phyloP scores from a whole-genome alignment of 2,888 invertebrate species.

The Diarsia mendica region DNA sequence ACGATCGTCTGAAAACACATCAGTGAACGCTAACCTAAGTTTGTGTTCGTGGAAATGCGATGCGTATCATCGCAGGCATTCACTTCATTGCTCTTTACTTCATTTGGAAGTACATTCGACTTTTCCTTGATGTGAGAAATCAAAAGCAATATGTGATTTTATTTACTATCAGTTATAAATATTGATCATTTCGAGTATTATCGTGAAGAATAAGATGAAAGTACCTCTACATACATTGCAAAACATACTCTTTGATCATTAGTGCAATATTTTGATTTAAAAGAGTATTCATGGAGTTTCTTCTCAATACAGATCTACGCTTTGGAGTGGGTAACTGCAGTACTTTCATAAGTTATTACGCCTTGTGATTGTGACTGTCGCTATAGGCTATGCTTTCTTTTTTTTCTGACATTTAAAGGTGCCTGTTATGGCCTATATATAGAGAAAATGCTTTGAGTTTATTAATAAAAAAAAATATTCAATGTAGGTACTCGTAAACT shows the following conservation, averaged over 20 bases:
- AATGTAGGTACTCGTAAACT: not conserved
- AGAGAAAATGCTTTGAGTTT: no score
- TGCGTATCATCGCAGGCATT: conserved; percentile 60
- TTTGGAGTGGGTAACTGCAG: no score
- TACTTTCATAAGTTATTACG: no score
- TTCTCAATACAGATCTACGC: no score
- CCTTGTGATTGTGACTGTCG: no score
- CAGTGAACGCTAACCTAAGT: conserved; percentile 87
- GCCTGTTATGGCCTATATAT: no score
- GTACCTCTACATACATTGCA: not conserved
- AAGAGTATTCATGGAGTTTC: no score
- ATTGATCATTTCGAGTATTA: not conserved
- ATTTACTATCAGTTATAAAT: not conserved
- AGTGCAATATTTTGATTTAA: no score
- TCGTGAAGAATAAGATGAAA: not conserved
- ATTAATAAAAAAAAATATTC: not conserved
- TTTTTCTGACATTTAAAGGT: no score
- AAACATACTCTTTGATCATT: not conserved
- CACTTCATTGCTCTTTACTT: conserved; percentile 9
- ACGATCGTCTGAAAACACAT: conserved; percentile 95
- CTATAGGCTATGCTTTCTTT: no score
- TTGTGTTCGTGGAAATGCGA: conserved; percentile 67
- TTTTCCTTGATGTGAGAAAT: not conserved
- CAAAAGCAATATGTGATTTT: not conserved
- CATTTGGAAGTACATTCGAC: not conserved